Percentiles rank a stretch among this genome's conserved stretches.
phyloP scores from a whole-genome alignment of 2,797 vertebrate genomes.

The Fratercula arctica region DNA sequence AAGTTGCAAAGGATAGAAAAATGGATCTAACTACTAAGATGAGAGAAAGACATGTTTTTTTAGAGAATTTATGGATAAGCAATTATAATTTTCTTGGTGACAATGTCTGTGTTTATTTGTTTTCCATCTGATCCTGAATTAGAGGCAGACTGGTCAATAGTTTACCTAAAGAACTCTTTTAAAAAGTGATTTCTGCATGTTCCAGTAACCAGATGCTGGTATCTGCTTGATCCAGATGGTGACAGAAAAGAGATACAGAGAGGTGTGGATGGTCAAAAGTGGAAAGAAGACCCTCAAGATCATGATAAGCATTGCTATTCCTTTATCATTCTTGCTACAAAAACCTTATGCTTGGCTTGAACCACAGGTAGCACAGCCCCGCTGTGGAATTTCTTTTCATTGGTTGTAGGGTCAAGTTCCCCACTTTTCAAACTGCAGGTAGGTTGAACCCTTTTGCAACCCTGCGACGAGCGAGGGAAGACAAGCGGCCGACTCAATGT shows the following conservation, averaged over 20 bases:
- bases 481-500: no score
- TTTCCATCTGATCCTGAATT: background rate
- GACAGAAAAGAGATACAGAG: background rate
- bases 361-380: fast-evolving
- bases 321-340: background rate
- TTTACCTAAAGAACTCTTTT: background rate
- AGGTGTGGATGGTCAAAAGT: background rate
- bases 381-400: background rate
- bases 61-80: background rate
- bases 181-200: background rate
- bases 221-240: background rate
- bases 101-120: background rate
- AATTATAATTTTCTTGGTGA: background rate
- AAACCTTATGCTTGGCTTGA: background rate
- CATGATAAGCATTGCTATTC: background rate
- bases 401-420: background rate
- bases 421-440: background rate
- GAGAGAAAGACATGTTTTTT: background rate
- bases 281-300: background rate
- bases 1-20: background rate
- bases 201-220: background rate
- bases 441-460: background rate
- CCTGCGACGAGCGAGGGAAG: no score
- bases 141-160: background rate
- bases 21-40: background rate